Conservation (phyloP, 1,140 invertebrate genomes). For the Hyles euphorbiae region DNA sequence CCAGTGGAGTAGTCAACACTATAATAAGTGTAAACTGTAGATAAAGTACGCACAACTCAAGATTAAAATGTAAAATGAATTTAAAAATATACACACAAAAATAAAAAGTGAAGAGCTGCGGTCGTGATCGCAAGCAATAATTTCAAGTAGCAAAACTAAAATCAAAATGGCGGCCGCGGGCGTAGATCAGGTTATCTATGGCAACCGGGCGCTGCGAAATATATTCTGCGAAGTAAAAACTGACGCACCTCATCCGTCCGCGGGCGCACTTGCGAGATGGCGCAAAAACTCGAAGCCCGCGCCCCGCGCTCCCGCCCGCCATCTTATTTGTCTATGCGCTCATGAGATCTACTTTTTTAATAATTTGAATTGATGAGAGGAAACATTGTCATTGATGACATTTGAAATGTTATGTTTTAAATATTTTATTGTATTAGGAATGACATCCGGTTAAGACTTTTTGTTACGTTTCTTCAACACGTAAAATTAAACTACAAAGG, state of each 20-base stretch:
- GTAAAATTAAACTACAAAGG: no score
- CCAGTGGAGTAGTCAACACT: no score
- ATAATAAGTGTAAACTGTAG: no score
- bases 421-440: no score
- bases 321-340: conserved; percentile 54
- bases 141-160: conserved; percentile 49
- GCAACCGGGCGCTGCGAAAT: conserved; percentile 39
- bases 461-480: no score
- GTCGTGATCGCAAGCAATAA: conserved; percentile 24
- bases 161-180: conserved; percentile 57
- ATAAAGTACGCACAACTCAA: no score
- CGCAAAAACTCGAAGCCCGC: conserved; percentile 15
- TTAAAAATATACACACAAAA: no score
- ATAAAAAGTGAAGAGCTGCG: no score
- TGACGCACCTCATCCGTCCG: conserved; percentile 55
- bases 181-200: conserved; percentile 59
- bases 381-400: neutral
- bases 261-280: neutral
- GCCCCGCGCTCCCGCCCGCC: conserved; percentile 40
- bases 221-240: conserved; percentile 64
- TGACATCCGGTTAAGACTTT: no score
- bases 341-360: neutral
- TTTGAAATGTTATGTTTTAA: neutral
- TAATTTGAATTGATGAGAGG: neutral
- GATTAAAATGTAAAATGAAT: no score